Evolutionary conservation across 2,797 vertebrate genomes (phyloP), one percentile per base, ranked within the genome.

Genomic region (Cynopterus sphinx): DNA sequence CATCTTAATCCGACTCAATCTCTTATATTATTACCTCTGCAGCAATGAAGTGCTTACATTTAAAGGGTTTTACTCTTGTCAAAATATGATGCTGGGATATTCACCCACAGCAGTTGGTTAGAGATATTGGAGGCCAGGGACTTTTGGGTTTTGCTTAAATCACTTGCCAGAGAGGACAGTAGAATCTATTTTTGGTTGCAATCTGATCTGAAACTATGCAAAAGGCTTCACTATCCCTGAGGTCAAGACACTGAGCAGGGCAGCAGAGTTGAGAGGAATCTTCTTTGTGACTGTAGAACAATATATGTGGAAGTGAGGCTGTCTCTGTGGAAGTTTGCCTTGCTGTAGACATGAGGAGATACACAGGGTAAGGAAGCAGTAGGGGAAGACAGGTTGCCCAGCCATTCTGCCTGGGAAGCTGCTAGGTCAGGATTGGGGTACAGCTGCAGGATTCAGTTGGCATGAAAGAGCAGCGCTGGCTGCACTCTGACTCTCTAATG

Each of bases 61-160:
- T 46, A 68, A 87, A 93, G 13, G 5, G 19, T 61, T 75, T 77
- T 3, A 6, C 83, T 59, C 41, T 78, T 85, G 61, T 85, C 21
- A 43, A 53, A 90, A 33, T 63, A 5, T 11, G n/a, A 57, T 7
- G 9, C 33, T 51, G 55, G 53, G 12, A 83, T 13, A 51, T 19
- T 89, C 19, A 51, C 33, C 36, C 24, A 63, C 4, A 39, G 33
- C 6, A 41, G 33, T 87, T 41, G 28, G 43, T 39, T n/a, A 70
- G 57, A 88, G 61, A 73, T 26, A 43, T 67, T 73, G 41, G 75
- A 77, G 55, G 31, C 49, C 74, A 68, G 41, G 24, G 87, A 51
- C 39, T 83, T 93, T 65, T 31, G 86, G 22, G 70, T 87, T 53
- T 86, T 36, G 28, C 41, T 90, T 46, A 87, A 43, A 36, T 91